phyloP scores from a whole-genome alignment of 2,797 vertebrate genomes.

The Hemibagrus guttatus region DNA sequence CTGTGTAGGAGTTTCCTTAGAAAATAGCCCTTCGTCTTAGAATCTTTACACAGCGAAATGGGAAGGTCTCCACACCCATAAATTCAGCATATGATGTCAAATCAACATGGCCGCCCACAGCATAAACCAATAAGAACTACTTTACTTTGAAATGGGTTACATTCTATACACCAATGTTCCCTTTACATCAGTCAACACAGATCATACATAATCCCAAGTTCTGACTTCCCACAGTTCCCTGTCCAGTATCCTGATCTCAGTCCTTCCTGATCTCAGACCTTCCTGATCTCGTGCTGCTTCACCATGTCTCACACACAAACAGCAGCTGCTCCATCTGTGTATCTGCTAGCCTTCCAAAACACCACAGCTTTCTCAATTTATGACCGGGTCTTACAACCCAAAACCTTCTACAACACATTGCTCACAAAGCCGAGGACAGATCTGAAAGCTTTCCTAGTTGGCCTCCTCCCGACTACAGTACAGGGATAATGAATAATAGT shows the following conservation, averaged over 20 bases:
- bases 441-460: not conserved
- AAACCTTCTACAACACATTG: not conserved
- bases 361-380: not conserved
- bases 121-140: not conserved
- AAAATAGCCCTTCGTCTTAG: not conserved
- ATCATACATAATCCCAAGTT: not conserved
- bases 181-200: not conserved
- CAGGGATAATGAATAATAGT: not conserved
- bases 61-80: not conserved
- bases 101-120: not conserved
- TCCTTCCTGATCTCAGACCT: not conserved
- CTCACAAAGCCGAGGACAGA: not conserved
- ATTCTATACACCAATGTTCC: not conserved
- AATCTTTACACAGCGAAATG: not conserved
- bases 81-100: not conserved
- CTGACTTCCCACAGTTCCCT: not conserved
- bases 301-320: not conserved
- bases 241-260: not conserved
- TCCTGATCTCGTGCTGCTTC: conserved; percentile 2
- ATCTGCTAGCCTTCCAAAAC: not conserved
- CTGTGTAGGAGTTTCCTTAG: not conserved
- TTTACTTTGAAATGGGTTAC: not conserved
- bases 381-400: not conserved
- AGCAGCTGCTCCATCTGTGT: conserved; percentile 6
- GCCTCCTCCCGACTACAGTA: not conserved